Percentiles rank a stretch among this genome's conserved stretches.
Evolutionary conservation across 2,113 vertebrate genomes (phyloP).

Genomic region (human): GRCh38 chr2:173164501-173165000

Average conservation of each 20-base stretch:
- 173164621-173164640: constrained; percentile 19
- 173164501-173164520: no score
- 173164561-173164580: not conserved
- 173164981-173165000: not conserved
- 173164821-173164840: not conserved
- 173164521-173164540: no score
- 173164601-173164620: not conserved
- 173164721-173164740: constrained; percentile 57
- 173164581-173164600: not conserved
- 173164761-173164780: not conserved
- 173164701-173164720: constrained; percentile 30
- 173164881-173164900: not conserved
- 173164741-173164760: constrained; percentile 12
- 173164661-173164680: constrained; percentile 45
- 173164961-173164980: not conserved
- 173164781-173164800: not conserved
- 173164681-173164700: not conserved
- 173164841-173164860: not conserved
- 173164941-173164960: not conserved
- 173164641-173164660: constrained; percentile 34
- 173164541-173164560: no score
- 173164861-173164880: not conserved
- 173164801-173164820: not conserved
- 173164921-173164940: not conserved
- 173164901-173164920: not conserved